phyloP scores from a whole-genome alignment of 2,888 invertebrate genomes.

The Meandrusa payeni region DNA sequence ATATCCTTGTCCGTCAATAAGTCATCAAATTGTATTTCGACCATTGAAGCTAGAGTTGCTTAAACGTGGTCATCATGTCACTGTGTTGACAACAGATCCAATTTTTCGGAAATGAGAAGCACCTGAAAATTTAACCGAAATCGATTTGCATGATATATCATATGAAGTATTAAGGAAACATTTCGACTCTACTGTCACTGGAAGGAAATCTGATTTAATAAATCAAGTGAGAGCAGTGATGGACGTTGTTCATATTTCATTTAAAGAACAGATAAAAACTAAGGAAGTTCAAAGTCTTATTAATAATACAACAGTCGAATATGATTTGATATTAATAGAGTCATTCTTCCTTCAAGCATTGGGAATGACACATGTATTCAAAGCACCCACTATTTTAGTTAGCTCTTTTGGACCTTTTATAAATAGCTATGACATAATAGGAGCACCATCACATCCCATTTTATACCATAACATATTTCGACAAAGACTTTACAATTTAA shows the following conservation, averaged over 20 bases:
- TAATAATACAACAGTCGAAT: conserved; percentile 30
- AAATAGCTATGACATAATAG: conserved; percentile 33
- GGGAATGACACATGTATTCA: conserved; percentile 40
- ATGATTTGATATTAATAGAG: conserved; percentile 50
- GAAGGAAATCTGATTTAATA: conserved; percentile 21
- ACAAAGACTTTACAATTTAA: conserved; percentile 32
- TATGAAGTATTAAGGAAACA: conserved; percentile 25
- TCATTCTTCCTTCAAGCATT: conserved; percentile 33
- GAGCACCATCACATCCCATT: conserved; percentile 32
- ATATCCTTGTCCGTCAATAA: conserved; percentile 37
- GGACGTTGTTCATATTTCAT: conserved; percentile 8
- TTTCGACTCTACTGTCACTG: conserved; percentile 7
- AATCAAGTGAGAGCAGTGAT: conserved; percentile 13
- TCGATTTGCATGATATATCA: conserved; percentile 39
- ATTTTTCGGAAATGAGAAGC: conserved; percentile 21
- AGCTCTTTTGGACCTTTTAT: conserved; percentile 40
- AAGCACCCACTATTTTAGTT: conserved; percentile 46
- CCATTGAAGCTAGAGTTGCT: conserved; percentile 43
- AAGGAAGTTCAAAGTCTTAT: conserved; percentile 33
- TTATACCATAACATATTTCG: conserved; percentile 31
- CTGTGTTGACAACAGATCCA: conserved; percentile 45
- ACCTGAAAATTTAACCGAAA: conserved; percentile 43
- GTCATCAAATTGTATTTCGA: conserved; percentile 44
- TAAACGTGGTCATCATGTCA: conserved; percentile 48
- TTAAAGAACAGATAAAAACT: conserved; percentile 30